Evolutionary conservation across 2,888 invertebrate species (phyloP), one percentile per base, ranked within the genome.

Genomic region (Lissocephala sabroskyi): DNA sequence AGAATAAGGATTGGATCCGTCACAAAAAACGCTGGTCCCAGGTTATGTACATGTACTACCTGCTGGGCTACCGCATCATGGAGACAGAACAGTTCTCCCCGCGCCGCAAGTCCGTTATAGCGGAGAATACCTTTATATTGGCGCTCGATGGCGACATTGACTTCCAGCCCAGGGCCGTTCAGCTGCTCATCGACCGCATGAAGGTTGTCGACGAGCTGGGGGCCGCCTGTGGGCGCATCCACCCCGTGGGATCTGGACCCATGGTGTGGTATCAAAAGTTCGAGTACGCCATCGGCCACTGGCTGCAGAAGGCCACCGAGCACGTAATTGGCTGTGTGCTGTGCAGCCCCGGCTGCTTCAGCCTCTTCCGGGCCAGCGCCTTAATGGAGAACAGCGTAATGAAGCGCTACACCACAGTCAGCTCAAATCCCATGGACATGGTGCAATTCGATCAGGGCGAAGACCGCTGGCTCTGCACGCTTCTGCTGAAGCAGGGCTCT

Each of bases 401-500:
- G 92, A 90, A 89, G 70, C 93, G 91, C 77, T 96, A 97, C 79
- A 95, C 96, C 0, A 90, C 92, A 0, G 89, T 89, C 57, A 89
- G 92, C 0, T 87, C 87, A 49, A 92, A 94, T 77, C 93, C 96
- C 0, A 86, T 90, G 56, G 95, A 96, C 85, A 95, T 91, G 75
- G 94, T 96, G 14, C 96, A 96, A 81, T 96, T 94, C 79, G 96
- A 96, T 88, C 95, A 96, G 86, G 95, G 96, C n/a, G 97, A 98
- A 83, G 97, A 98, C 85, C 89, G 97, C 58, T 97, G 97, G 97
- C 86, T 97, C 5, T 97, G 97, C 82, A 97, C 97, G 0, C 85
- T 97, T 43, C 86, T 98, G 0, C 87, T 97, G 1, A 97, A 97
- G 82, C 89, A 95, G 63, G 97, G 97, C 0, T 96, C 95, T 79